Evolutionary conservation across 2,888 invertebrate genomes (phyloP).

Genomic region (Drosophila siamana): DNA sequence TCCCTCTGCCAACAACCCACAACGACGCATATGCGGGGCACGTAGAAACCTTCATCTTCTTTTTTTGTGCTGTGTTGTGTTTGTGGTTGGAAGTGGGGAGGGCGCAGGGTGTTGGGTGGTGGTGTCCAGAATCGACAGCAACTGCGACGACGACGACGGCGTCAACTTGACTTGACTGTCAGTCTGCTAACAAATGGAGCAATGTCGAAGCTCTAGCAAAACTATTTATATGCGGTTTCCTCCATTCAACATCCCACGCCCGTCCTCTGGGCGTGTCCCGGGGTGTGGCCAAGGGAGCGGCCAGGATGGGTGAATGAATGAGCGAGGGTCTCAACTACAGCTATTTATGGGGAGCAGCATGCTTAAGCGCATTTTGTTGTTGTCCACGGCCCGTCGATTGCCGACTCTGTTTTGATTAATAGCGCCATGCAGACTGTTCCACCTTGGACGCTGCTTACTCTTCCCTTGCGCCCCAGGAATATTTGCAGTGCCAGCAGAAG

Average conservation of each 20-base stretch:
- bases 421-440: conserved; percentile 22
- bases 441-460: conserved; percentile 24
- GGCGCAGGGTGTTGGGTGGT: conserved; percentile 4
- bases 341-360: conserved; percentile 51
- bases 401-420: conserved; percentile 68
- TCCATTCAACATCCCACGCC: conserved; percentile 5
- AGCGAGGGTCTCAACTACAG: conserved; percentile 6
- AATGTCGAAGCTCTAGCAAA: conserved; percentile 42
- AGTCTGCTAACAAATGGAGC: conserved; percentile 67
- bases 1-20: neutral
- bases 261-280: conserved; percentile 3
- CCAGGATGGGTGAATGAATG: conserved; percentile 36
- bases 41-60: conserved; percentile 47
- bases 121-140: conserved; percentile 25
- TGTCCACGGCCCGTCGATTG: conserved; percentile 19
- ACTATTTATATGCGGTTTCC: conserved; percentile 69
- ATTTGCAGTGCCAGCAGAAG: conserved; percentile 62
- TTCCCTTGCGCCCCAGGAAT: conserved; percentile 3
- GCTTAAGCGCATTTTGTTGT: conserved; percentile 59
- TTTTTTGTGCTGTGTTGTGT: conserved; percentile 10
- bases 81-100: conserved; percentile 18
- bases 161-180: conserved; percentile 62
- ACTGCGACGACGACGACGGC: conserved; percentile 12
- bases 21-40: conserved; percentile 41
- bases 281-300: conserved; percentile 27